Evolutionary conservation across 2,797 vertebrate genomes (phyloP).

Genomic region (Okamejei kenojei): DNA sequence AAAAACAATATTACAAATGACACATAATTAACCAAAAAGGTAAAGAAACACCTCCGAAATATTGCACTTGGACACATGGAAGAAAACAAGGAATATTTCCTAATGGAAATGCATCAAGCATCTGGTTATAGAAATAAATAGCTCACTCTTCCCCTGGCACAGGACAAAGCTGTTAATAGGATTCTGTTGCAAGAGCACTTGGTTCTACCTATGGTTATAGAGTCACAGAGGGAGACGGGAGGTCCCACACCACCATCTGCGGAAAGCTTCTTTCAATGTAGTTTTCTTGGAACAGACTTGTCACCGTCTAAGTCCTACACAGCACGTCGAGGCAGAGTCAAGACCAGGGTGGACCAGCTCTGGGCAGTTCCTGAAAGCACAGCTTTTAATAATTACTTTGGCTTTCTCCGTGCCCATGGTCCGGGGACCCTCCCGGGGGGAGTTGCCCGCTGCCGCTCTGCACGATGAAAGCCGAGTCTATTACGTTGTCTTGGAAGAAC

Average conservation of each 20-base stretch:
- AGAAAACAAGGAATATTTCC: conserved; percentile 55
- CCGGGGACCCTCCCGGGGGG: not conserved
- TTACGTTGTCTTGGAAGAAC: conserved; percentile 31
- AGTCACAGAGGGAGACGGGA: not conserved
- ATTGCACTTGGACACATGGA: conserved; percentile 85
- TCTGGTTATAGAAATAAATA: conserved; percentile 84
- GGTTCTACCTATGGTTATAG: conserved; percentile 46
- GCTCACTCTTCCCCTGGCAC: conserved; percentile 40
- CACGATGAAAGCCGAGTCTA: conserved; percentile 19
- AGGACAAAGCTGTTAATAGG: conserved; percentile 40
- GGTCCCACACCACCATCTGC: conserved; percentile 64
- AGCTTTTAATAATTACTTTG: not conserved
- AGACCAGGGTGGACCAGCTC: not conserved
- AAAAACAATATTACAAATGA: conserved; percentile 57
- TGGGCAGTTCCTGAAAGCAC: not conserved
- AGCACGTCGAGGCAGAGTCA: not conserved
- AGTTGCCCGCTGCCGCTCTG: not conserved
- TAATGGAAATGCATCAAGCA: conserved; percentile 61
- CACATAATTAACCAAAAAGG: conserved; percentile 55
- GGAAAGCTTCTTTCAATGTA: conserved; percentile 48
- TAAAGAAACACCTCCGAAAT: conserved; percentile 55
- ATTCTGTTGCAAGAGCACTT: conserved; percentile 57
- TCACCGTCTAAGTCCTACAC: not conserved
- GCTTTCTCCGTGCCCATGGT: not conserved
- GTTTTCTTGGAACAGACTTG: not conserved